phyloP scores from a whole-genome alignment of 2,797 vertebrate genomes.

The Sebastes paucispinis region DNA sequence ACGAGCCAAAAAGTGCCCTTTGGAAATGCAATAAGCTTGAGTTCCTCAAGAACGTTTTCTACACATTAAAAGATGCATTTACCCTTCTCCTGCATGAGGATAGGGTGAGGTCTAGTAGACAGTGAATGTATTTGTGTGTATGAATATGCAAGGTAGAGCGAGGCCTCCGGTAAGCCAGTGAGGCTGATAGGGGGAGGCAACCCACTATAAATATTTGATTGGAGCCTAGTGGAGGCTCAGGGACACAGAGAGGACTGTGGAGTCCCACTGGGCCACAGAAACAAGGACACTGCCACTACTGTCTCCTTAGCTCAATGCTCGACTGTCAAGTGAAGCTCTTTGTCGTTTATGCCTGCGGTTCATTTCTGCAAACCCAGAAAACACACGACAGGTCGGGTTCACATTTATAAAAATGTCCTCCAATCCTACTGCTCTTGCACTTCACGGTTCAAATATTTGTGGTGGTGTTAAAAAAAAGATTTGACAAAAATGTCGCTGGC shows the following conservation, averaged over 20 bases:
- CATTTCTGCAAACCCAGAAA: background rate
- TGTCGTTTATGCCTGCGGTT: background rate
- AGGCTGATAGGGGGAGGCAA: constrained; percentile 65
- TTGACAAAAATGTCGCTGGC: background rate
- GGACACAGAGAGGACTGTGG: constrained; percentile 60
- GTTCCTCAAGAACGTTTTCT: background rate
- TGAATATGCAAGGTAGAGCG: constrained; percentile 18
- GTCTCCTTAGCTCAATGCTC: constrained; percentile 25
- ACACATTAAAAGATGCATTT: background rate
- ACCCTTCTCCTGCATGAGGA: background rate
- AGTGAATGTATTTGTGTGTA: constrained; percentile 8
- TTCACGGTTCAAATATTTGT: background rate
- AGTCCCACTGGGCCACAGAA: constrained; percentile 51
- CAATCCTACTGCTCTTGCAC: background rate
- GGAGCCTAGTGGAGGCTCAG: constrained; percentile 62
- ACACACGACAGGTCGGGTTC: background rate
- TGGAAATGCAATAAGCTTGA: background rate
- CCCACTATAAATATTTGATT: constrained; percentile 79
- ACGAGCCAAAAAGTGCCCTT: background rate
- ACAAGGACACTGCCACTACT: constrained; percentile 57
- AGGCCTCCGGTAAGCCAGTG: constrained; percentile 30
- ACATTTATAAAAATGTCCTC: background rate
- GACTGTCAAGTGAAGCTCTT: constrained; percentile 23
- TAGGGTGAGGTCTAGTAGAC: background rate
- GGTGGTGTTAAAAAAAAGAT: background rate